A percentile compares a stretch with the other conserved stretches of the same genome.
Evolutionary conservation across 2,113 vertebrate species (phyloP).

Genomic region (Scopus umbretta): DNA sequence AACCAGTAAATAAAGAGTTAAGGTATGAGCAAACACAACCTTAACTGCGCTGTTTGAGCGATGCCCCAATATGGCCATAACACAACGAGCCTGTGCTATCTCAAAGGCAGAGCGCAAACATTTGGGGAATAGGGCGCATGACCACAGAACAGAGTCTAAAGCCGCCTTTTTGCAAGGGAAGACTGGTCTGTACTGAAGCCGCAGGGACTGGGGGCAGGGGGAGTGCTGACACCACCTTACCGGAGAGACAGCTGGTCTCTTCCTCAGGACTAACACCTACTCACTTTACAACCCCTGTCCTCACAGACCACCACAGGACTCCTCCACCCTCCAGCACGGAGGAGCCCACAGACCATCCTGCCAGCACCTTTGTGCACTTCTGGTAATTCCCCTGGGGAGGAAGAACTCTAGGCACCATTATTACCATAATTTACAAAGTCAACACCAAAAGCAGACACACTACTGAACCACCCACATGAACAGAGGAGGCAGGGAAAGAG

Average conservation of each 20-base stretch:
- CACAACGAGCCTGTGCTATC: constrained; percentile 43
- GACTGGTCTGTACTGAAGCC: neutral
- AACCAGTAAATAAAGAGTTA: constrained; percentile 55
- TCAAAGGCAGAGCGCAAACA: constrained; percentile 53
- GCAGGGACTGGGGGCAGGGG: neutral
- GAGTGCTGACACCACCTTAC: neutral
- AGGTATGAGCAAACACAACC: constrained; percentile 32
- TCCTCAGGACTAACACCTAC: neutral
- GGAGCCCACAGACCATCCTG: neutral
- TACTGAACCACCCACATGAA: neutral
- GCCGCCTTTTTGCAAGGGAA: neutral
- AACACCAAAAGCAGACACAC: neutral
- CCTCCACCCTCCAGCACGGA: neutral
- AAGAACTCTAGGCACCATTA: neutral
- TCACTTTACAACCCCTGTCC: neutral
- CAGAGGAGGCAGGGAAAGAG: neutral
- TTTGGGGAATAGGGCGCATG: constrained; percentile 1
- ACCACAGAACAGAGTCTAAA: neutral
- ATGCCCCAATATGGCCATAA: constrained; percentile 61
- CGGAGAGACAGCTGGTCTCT: neutral
- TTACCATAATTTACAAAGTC: neutral
- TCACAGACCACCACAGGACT: rapidly evolving
- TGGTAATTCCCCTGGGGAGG: neutral
- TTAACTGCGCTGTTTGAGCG: constrained; percentile 24
- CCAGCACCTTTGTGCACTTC: neutral